These are phyloP conservation scores for Lytechinus pictus DNA, from an alignment of 35 echinoderm and acorn worm species.

Conservation along the genomic window DNA sequence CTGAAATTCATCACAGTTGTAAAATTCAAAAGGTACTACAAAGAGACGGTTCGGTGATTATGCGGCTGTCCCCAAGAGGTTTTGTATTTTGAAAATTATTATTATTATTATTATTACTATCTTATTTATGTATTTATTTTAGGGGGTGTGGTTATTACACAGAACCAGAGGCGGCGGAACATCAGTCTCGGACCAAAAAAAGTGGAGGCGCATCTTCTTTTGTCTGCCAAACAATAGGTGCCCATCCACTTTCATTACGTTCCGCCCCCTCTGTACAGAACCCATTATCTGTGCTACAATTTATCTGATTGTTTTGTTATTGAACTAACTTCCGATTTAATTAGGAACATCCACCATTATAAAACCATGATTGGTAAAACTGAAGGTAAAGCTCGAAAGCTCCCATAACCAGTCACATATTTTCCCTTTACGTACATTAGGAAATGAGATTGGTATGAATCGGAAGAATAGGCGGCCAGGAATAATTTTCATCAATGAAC, in stretches of 20 bases:
- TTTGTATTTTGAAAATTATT: too few relatives aligned
- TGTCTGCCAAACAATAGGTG: too few relatives aligned
- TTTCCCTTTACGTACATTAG: not conserved
- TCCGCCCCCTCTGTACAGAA: too few relatives aligned
- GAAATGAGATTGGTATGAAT: not conserved
- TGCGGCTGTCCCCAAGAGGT: not conserved
- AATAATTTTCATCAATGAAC: not conserved
- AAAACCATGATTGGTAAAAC: not conserved
- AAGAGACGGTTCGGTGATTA: not conserved
- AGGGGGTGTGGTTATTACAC: too few relatives aligned
- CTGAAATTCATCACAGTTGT: too few relatives aligned
- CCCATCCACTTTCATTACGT: too few relatives aligned
- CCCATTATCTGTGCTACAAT: not conserved
- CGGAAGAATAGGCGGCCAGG: not conserved
- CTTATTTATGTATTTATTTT: too few relatives aligned
- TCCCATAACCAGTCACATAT: not conserved
- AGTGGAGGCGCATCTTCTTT: too few relatives aligned
- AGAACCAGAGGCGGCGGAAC: too few relatives aligned
- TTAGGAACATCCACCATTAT: not conserved
- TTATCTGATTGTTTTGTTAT: not conserved
- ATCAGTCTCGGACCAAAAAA: too few relatives aligned
- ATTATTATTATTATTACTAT: too few relatives aligned
- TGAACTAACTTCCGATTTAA: not conserved
- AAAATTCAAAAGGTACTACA: too few relatives aligned
- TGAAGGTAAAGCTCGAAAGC: not conserved